Conservation (phyloP, 2,113 vertebrate species). For the Alligator sinensis region DNA sequence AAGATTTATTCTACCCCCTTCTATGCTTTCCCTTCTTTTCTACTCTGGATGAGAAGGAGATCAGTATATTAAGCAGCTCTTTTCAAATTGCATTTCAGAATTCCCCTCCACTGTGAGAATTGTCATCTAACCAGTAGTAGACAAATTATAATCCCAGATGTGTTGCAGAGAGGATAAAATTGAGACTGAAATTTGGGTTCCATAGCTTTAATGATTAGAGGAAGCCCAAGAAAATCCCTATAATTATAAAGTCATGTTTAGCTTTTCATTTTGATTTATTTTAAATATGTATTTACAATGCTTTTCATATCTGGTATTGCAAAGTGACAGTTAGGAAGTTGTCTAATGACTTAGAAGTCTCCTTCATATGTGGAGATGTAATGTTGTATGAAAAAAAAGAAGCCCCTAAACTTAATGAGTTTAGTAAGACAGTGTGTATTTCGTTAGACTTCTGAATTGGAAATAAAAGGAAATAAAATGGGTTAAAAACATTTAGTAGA, state of each 20-base stretch:
- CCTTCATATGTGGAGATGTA: background rate
- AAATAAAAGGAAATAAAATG: too few species aligned
- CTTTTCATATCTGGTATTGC: background rate
- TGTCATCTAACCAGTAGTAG: background rate
- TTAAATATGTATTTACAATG: background rate
- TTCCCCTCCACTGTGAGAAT: background rate
- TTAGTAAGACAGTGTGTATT: background rate
- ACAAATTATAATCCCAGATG: background rate
- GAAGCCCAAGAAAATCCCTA: background rate
- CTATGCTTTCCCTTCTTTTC: background rate
- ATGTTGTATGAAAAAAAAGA: background rate
- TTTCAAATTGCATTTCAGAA: background rate
- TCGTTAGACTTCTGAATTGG: background rate
- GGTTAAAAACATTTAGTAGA: too few species aligned
- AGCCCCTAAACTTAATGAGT: background rate
- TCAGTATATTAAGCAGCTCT: background rate
- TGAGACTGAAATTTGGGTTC: background rate
- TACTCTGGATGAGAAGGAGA: background rate
- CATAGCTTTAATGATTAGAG: background rate
- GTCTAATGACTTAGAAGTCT: background rate
- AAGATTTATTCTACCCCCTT: background rate
- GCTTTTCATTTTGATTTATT: rapidly evolving
- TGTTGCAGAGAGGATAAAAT: background rate
- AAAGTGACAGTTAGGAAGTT: background rate
- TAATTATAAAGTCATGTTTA: background rate